These are phyloP conservation scores for Caenorhabditis parvicauda DNA, from an alignment of 2,888 invertebrate species.

Conservation along the genomic window DNA sequence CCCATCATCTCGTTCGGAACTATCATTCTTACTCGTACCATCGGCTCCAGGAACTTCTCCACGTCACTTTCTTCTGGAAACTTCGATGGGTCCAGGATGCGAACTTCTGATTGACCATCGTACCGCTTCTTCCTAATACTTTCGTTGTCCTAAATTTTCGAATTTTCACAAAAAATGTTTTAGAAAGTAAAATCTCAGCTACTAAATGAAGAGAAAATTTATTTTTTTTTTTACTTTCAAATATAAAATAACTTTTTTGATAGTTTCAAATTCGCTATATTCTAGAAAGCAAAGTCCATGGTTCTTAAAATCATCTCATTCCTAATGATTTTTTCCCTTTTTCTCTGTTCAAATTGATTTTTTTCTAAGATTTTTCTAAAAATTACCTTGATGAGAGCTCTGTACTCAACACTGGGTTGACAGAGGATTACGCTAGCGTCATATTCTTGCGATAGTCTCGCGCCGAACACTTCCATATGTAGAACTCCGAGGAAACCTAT, in stretches of 20 bases:
- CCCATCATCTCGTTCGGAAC: constrained; percentile 54
- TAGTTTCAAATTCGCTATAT: too few relatives aligned
- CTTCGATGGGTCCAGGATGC: constrained; percentile 42
- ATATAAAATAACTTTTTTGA: too few relatives aligned
- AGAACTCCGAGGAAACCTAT: constrained; percentile 65
- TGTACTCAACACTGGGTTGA: constrained; percentile 68
- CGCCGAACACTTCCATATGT: constrained; percentile 68
- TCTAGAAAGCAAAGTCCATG: too few relatives aligned
- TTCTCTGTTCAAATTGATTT: too few relatives aligned
- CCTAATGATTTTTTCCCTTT: neutral
- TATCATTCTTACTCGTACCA: constrained; percentile 54
- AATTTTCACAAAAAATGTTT: constrained; percentile 27
- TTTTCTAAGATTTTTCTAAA: neutral
- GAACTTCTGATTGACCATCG: constrained; percentile 46
- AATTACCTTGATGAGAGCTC: constrained; percentile 60
- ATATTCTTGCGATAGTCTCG: constrained; percentile 68
- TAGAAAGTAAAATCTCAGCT: neutral
- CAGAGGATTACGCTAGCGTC: constrained; percentile 67
- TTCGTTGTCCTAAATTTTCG: constrained; percentile 48
- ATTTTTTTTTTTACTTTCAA: neutral
- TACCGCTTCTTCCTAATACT: constrained; percentile 53
- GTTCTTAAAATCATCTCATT: neutral
- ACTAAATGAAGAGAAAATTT: neutral
- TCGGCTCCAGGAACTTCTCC: constrained; percentile 53
- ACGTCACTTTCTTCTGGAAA: constrained; percentile 52